A percentile compares a stretch with the other conserved stretches of the same genome.
Evolutionary conservation across 2,797 vertebrate genomes (phyloP).

Genomic region (Psittacula derbiana): DNA sequence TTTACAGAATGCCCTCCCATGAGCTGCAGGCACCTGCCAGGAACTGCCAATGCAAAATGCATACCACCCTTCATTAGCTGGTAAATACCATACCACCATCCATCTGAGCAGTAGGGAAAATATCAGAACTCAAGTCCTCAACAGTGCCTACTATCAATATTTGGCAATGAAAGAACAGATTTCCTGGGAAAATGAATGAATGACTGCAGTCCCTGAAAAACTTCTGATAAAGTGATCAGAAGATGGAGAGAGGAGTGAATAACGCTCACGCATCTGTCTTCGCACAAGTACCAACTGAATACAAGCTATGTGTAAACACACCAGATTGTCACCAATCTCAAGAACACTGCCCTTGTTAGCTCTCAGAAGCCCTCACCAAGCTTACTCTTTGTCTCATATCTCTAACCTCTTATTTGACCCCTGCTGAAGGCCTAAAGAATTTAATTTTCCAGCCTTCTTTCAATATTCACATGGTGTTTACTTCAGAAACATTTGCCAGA

Average conservation of each 20-base stretch:
- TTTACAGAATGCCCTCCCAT: neutral
- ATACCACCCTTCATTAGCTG: neutral
- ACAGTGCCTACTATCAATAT: neutral
- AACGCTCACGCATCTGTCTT: neutral
- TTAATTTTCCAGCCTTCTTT: neutral
- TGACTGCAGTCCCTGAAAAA: neutral
- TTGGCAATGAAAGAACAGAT: neutral
- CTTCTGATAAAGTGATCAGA: neutral
- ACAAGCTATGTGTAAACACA: neutral
- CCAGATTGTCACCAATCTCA: too few species aligned
- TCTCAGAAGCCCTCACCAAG: neutral
- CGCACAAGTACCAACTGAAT: neutral
- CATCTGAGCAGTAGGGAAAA: neutral
- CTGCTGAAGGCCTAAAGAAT: neutral
- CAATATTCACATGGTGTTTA: neutral
- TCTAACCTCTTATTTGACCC: neutral
- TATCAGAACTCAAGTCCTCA: neutral
- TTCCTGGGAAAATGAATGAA: neutral
- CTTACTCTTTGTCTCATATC: neutral
- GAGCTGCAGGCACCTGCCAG: neutral
- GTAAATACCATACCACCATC: neutral
- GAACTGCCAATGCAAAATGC: neutral
- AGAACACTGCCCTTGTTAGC: neutral
- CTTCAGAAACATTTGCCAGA: neutral
- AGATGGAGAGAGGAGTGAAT: neutral